These are phyloP conservation scores for Bos indicus DNA, from an alignment of 2,113 vertebrate species.

Conservation along the genomic window DNA sequence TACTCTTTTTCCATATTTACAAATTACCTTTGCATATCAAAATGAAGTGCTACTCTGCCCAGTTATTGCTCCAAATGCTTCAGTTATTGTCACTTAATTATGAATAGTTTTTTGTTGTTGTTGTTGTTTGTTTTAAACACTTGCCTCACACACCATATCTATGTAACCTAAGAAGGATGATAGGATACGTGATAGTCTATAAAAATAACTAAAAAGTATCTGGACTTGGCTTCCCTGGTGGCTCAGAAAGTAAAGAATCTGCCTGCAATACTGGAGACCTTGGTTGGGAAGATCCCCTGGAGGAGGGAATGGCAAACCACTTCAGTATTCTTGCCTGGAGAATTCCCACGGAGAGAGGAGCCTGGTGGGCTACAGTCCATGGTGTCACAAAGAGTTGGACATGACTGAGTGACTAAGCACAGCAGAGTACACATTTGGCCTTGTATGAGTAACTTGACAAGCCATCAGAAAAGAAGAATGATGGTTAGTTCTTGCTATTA, in stretches of 20 bases:
- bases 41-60: neutral
- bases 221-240: neutral
- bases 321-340: neutral
- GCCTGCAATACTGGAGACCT: neutral
- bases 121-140: neutral
- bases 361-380: neutral
- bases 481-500: neutral
- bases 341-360: neutral
- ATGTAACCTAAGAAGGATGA: neutral
- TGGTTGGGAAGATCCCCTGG: neutral
- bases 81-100: neutral
- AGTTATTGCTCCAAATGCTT: neutral
- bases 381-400: neutral
- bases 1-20: conserved; percentile 47
- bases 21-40: conserved; percentile 15
- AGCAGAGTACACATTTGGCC: neutral
- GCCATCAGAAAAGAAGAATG: neutral
- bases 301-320: neutral
- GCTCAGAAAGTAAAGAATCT: neutral
- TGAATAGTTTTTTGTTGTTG: neutral
- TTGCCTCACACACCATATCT: neutral
- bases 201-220: neutral
- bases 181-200: neutral
- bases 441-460: neutral
- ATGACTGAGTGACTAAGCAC: neutral